phyloP scores from a whole-genome alignment of 1,140 invertebrate genomes.

The Teleogryllus occipitalis region DNA sequence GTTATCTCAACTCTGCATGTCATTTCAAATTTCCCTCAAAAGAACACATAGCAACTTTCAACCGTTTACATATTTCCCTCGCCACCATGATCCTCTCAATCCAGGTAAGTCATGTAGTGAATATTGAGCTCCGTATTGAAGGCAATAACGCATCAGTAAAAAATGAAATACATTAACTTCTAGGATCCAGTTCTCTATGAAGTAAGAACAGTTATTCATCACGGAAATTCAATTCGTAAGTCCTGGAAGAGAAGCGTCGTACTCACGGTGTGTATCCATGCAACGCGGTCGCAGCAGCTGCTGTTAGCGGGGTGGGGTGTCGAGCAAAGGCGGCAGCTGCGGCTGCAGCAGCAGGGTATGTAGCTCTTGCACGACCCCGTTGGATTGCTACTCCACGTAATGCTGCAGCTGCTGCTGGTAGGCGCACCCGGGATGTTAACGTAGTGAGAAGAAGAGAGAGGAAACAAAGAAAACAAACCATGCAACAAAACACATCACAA shows the following conservation, averaged over 20 bases:
- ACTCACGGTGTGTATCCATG: conserved; percentile 79
- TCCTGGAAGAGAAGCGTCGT: neutral
- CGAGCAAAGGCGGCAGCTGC: conserved; percentile 56
- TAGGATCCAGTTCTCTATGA: too few relatives aligned
- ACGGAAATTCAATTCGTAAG: too few relatives aligned
- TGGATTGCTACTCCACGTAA: conserved; percentile 60
- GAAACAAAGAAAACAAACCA: conserved; percentile 31
- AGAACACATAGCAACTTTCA: too few relatives aligned
- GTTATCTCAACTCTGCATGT: too few relatives aligned
- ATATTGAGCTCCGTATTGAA: too few relatives aligned
- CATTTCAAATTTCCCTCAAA: too few relatives aligned
- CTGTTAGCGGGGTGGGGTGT: conserved; percentile 59
- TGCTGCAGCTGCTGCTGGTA: conserved; percentile 50
- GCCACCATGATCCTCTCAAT: too few relatives aligned
- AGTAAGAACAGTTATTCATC: too few relatives aligned
- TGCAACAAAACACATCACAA: neutral
- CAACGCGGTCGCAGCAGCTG: conserved; percentile 57
- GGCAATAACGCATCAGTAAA: too few relatives aligned
- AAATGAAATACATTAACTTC: too few relatives aligned
- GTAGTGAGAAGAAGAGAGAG: conserved; percentile 20
- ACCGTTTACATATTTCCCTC: too few relatives aligned
- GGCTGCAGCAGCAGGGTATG: conserved; percentile 62
- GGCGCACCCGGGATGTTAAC: neutral
- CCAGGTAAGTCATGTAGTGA: too few relatives aligned
- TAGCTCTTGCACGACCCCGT: conserved; percentile 54